A percentile compares a stretch with the other conserved stretches of the same genome.
Conservation (phyloP, 2,113 vertebrate species). For the Epinephelus lanceolatus region DNA sequence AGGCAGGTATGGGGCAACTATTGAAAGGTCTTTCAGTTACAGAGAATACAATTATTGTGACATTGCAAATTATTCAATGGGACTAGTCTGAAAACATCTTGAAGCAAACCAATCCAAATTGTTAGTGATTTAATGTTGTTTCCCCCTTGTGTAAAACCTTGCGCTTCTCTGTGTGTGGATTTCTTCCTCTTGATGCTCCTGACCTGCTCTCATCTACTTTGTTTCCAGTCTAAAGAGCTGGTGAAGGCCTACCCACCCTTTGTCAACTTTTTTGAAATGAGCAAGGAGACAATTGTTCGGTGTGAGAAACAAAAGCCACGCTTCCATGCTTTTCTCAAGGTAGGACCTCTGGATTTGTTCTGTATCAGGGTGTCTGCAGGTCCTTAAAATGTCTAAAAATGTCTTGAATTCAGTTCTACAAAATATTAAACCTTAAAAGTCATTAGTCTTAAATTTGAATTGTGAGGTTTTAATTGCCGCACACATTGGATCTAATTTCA, state of each 20-base stretch:
- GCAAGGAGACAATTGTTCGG: conserved; percentile 95
- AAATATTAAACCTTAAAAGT: too few species aligned
- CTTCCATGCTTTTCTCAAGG: conserved; percentile 99
- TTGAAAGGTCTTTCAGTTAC: neutral
- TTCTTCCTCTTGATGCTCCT: neutral
- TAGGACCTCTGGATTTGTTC: conserved; percentile 52
- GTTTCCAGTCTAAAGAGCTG: conserved; percentile 93
- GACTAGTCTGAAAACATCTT: neutral
- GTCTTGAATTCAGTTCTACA: too few species aligned
- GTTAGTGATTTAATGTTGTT: neutral
- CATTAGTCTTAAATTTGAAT: too few species aligned
- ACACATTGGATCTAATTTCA: too few species aligned
- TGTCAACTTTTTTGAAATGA: conserved; percentile 99
- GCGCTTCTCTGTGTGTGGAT: neutral
- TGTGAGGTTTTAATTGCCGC: too few species aligned
- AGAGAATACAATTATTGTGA: neutral
- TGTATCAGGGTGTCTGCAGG: too few species aligned
- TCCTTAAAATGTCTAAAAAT: too few species aligned
- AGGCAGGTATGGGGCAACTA: neutral
- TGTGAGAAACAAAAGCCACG: conserved; percentile 98
- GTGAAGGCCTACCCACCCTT: conserved; percentile 96
- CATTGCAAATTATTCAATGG: neutral
- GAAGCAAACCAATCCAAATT: neutral
- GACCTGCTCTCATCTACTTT: conserved; percentile 22
- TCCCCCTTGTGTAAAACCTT: neutral